Evolutionary conservation across 2,888 invertebrate species (phyloP).

Genomic region (Ethmia dodecea): DNA sequence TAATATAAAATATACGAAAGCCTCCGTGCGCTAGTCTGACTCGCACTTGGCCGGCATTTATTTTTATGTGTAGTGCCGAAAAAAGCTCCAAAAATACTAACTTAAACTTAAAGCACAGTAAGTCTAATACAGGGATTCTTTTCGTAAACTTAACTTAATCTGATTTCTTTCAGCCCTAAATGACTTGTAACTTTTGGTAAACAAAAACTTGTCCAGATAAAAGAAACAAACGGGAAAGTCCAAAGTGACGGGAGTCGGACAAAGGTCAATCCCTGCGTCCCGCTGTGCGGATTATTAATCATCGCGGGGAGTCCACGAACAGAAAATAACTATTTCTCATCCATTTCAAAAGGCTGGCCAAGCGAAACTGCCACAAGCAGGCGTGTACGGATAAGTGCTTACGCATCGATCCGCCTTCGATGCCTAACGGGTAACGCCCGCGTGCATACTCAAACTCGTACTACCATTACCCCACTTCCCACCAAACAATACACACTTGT

Average conservation of each 20-base stretch:
- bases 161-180: slow-evolving; percentile 8
- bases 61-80: too few species aligned
- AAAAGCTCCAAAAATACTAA: too few species aligned
- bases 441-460: not conserved
- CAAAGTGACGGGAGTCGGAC: slow-evolving; percentile 33
- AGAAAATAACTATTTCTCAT: slow-evolving; percentile 70
- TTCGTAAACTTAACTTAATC: too few species aligned
- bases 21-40: too few species aligned
- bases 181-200: slow-evolving; percentile 20
- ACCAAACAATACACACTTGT: too few species aligned
- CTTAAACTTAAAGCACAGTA: too few species aligned
- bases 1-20: too few species aligned
- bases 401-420: slow-evolving; percentile 39
- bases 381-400: slow-evolving; percentile 48
- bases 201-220: slow-evolving; percentile 18
- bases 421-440: slow-evolving; percentile 29
- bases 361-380: slow-evolving; percentile 57
- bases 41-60: too few species aligned
- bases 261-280: slow-evolving; percentile 59
- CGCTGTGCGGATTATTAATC: slow-evolving; percentile 64
- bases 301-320: slow-evolving; percentile 49
- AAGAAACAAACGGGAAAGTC: slow-evolving; percentile 20
- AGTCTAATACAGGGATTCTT: too few species aligned
- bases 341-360: slow-evolving; percentile 60
- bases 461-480: too few species aligned